Evolutionary conservation across 2,888 invertebrate species (phyloP), one percentile per base, ranked within the genome.

Genomic region (Drosophila falleni): DNA sequence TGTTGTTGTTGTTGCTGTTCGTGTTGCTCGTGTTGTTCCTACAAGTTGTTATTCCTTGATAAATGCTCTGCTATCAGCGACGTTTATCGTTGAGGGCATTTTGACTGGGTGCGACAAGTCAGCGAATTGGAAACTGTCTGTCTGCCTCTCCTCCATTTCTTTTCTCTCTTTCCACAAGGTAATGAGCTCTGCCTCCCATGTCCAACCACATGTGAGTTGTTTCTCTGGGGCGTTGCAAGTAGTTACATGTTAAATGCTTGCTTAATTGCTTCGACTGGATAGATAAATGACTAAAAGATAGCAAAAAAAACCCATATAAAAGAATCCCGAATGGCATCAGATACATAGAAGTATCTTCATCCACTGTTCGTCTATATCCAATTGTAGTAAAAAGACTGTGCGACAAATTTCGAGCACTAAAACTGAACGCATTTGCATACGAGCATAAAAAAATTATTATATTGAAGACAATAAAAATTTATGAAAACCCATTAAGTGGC

Each of bases 401-500:
- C 60, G 46, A 74, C 87, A 74, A 89, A 83, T 83, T 89, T 49
- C 16, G 31, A 51, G 55, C 71, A 64, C 61, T 78, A 26, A 51
- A 44, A 42, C 23, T 9, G 19, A 67, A 59, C 39, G 31, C 68
- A 88, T 84, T 89, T 89, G 89, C 87, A 83, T 81, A 72, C 54
- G 39, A 65, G 65, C 64, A 64, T 61, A 63, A 55, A 62, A 78
- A 70, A 60, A 39, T 39, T 44, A 47, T 72, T 87, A 78, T 89
- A 86, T 86, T 74, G 77, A 84, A 73, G 77, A 87, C 82, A 90
- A 87, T 90, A 89, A 87, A 87, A 87, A 79, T 77, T 68, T 89
- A 85, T 85, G 87, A 90, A 87, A 87, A 79, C 56, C 81, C 89
- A 90, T 90, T 90, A 89, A 89, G 64, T 68, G 78, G 70, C 81